phyloP scores from a whole-genome alignment of 1,140 invertebrate species.

The Sycophila sp. region DNA sequence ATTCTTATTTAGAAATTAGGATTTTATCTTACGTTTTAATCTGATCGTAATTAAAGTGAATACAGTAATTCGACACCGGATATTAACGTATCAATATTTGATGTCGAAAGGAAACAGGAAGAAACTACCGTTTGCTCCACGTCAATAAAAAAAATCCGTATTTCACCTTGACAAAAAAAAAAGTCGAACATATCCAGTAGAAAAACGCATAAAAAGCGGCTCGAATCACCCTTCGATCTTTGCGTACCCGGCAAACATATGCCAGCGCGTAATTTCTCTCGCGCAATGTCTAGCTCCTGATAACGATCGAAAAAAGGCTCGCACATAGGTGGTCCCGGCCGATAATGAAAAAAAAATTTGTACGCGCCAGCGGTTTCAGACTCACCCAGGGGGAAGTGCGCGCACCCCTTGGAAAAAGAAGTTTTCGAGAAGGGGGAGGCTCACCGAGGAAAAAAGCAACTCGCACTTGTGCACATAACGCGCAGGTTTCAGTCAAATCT shows the following conservation, averaged over 20 bases:
- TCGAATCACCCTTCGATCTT: conserved; percentile 17
- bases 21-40: no score
- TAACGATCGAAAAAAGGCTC: conserved; percentile 9
- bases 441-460: no score
- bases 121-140: neutral
- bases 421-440: conserved; percentile 1
- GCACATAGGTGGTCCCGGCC: neutral
- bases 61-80: no score
- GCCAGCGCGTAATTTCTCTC: neutral
- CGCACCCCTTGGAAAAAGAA: conserved; percentile 3
- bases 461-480: no score
- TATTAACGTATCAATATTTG: no score
- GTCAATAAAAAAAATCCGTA: neutral
- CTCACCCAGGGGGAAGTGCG: neutral
- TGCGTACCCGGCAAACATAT: neutral
- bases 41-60: no score
- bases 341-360: conserved; percentile 18
- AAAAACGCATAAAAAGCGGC: neutral
- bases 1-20: no score
- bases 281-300: conserved; percentile 12
- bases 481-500: no score
- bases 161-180: neutral
- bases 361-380: neutral
- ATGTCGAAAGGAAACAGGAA: neutral
- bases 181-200: no score